Base-by-base conservation (phyloP, 2,888 invertebrate genomes). In the Acanthacorydalis orientalis region DNA sequence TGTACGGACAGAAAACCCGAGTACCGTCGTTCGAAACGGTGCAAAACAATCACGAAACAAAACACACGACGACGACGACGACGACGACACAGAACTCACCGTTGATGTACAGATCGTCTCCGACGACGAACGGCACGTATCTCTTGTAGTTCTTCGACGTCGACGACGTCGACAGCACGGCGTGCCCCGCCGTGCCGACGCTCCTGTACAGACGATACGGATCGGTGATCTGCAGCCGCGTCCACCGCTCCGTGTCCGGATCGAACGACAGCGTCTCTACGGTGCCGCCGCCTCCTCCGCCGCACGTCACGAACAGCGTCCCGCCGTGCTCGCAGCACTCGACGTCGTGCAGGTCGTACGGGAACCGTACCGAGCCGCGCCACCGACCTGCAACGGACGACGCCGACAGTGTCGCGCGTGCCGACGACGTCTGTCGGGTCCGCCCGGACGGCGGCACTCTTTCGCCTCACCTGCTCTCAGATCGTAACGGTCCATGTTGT, bases 401-500 rank as follows among this genome's bases (percentile, higher is more conserved):
- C n/a, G n/a, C n/a, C n/a, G n/a, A n/a, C n/a, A n/a, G n/a, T n/a
- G n/a, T n/a, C n/a, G n/a, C n/a, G n/a, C n/a, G n/a, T n/a, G n/a
- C n/a, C n/a, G n/a, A n/a, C n/a, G n/a, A n/a, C n/a, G n/a, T n/a
- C n/a, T n/a, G n/a, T n/a, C n/a, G n/a, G n/a, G n/a, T n/a, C n/a
- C n/a, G n/a, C n/a, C n/a, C n/a, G n/a, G n/a, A 12, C 14, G 34
- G 34, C 16, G 8, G 16, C 16, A 34, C 1, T n/a, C 11, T 31
- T 31, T 14, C 12, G 7, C 12, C 44, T 47, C 43, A 59, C 60
- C 55, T 43, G 54, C 50, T 49, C 56, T 56, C 50, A 57, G 59
- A 53, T 62, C 57, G 47, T 63, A 65, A 53, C 56, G 60, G 48
- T 60, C 56, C 55, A 64, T 56, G 49, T 62, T 61, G 35, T 61